These are phyloP conservation scores for Dallia pectoralis DNA, from an alignment of 2,797 vertebrate species.

Conservation along the genomic window DNA sequence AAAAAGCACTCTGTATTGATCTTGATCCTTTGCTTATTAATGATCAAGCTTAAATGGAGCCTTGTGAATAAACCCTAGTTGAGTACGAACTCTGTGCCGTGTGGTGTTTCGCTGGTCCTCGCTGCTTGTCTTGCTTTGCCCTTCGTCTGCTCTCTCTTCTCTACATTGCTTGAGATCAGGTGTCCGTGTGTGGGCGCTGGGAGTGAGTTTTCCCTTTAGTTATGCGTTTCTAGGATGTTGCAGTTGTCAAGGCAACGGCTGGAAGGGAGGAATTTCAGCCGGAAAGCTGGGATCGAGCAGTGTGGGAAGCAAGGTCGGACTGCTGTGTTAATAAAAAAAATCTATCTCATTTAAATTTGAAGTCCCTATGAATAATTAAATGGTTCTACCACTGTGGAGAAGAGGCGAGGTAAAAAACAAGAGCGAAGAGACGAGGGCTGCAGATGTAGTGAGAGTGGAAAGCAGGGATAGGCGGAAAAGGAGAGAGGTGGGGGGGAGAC, in stretches of 20 bases:
- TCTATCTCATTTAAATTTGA: conserved; percentile 40
- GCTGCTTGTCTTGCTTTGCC: conserved; percentile 1
- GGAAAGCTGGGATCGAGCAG: not conserved
- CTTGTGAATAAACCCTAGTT: conserved; percentile 44
- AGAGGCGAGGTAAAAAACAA: not conserved
- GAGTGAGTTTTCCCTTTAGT: not conserved
- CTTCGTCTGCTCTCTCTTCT: conserved; percentile 19
- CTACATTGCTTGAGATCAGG: conserved; percentile 1
- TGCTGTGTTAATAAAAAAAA: conserved; percentile 36
- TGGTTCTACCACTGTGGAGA: conserved; percentile 18
- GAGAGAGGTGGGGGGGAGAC: not conserved
- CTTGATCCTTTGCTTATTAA: conserved; percentile 27
- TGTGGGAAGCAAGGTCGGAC: conserved; percentile 14
- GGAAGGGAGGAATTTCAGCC: conserved; percentile 28
- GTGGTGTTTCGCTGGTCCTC: not conserved
- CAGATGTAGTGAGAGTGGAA: too few relatives aligned
- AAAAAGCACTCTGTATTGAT: conserved; percentile 38
- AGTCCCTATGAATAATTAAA: conserved; percentile 43
- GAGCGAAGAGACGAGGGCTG: not conserved
- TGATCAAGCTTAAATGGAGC: conserved; percentile 38
- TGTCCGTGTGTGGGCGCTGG: conserved; percentile 5
- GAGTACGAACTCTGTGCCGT: conserved; percentile 20
- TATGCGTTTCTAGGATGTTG: conserved; percentile 31
- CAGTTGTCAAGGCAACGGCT: conserved; percentile 49
- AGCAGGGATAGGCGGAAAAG: not conserved